These are phyloP conservation scores for Psophia crepitans DNA, from an alignment of 2,113 vertebrate genomes.

Conservation along the genomic window DNA sequence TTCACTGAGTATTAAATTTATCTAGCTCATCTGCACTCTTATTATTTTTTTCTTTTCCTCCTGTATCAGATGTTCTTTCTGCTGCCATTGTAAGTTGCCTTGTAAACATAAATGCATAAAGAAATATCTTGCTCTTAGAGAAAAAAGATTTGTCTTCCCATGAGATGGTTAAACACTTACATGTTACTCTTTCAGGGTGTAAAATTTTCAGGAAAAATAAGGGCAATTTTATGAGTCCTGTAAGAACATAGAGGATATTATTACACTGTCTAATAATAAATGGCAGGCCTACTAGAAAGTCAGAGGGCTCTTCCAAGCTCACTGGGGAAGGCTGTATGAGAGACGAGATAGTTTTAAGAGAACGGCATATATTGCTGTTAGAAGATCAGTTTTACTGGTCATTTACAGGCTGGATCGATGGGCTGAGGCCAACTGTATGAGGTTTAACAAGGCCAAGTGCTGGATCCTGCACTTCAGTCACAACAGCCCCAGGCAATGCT, in stretches of 20 bases:
- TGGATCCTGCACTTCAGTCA: no score
- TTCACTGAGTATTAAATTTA: not conserved
- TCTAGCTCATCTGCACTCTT: not conserved
- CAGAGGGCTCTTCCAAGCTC: not conserved
- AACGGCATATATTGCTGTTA: not conserved
- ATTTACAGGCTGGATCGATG: no score
- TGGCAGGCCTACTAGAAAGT: not conserved
- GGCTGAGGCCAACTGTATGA: no score
- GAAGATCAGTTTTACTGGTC: not conserved
- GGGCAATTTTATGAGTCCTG: not conserved
- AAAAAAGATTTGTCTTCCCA: not conserved
- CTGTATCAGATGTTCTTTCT: not conserved
- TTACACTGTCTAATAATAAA: not conserved
- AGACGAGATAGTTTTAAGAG: not conserved
- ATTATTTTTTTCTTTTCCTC: not conserved
- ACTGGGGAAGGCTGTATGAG: not conserved
- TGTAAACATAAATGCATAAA: not conserved
- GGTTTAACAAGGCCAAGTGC: no score
- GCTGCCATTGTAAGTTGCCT: not conserved
- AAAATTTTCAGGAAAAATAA: not conserved
- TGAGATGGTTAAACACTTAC: not conserved
- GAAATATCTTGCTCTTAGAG: not conserved
- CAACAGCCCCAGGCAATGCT: no score
- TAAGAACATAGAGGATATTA: not conserved
- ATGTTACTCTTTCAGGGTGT: not conserved